Evolutionary conservation across 2,113 vertebrate species (phyloP).

Genomic region (Scopus umbretta): DNA sequence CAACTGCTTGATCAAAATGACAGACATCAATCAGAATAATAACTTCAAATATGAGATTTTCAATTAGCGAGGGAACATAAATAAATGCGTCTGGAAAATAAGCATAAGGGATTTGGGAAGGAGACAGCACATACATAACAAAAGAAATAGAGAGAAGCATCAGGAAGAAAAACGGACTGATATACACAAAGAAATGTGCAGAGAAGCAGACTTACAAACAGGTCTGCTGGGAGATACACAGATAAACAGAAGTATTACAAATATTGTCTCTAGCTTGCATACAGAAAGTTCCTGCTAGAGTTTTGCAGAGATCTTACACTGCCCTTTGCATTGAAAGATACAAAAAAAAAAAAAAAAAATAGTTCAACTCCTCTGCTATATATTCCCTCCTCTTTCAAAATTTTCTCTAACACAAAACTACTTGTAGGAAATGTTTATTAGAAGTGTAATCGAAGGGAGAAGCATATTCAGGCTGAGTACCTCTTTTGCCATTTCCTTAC

Average conservation of each 20-base stretch:
- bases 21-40: conserved; percentile 81
- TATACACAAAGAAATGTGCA: conserved; percentile 46
- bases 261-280: not conserved
- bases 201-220: conserved; percentile 38
- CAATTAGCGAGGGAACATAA: conserved; percentile 80
- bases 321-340: not conserved
- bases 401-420: not conserved
- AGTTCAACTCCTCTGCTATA: not conserved
- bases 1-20: conserved; percentile 80
- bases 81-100: conserved; percentile 76
- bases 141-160: conserved; percentile 5
- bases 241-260: conserved; percentile 46
- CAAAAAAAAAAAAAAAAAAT: too few species aligned
- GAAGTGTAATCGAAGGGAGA: not conserved
- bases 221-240: conserved; percentile 46
- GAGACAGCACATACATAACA: conserved; percentile 74
- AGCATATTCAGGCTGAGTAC: not conserved
- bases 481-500: not conserved
- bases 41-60: conserved; percentile 81
- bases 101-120: conserved; percentile 72
- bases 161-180: conserved; percentile 22
- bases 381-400: not conserved
- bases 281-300: not conserved
- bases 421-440: not conserved
- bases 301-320: not conserved